Evolutionary conservation across 2,113 vertebrate species (phyloP).

Genomic region (Daubentonia madagascariensis): DNA sequence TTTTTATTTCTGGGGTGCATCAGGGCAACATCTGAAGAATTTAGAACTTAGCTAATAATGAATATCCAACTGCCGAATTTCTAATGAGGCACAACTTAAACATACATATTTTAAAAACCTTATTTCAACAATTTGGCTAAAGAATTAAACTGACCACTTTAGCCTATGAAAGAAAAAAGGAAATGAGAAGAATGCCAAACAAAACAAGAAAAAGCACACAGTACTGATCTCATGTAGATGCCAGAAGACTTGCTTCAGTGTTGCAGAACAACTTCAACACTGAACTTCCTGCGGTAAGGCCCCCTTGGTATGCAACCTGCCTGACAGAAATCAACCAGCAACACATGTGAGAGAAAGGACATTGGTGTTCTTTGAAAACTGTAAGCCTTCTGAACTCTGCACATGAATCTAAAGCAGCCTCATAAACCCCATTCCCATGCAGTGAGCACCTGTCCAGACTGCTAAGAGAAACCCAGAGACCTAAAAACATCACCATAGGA

Average conservation of each 20-base stretch:
- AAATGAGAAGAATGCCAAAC: background rate
- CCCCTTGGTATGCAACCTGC: accelerated
- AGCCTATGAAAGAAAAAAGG: background rate
- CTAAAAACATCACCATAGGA: background rate
- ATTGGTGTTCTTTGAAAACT: background rate
- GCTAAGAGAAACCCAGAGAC: background rate
- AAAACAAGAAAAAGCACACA: background rate
- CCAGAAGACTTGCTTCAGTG: background rate
- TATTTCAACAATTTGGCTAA: background rate
- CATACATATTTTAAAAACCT: background rate
- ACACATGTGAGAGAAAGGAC: background rate
- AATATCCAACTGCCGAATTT: background rate
- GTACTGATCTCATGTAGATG: background rate
- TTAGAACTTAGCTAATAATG: background rate
- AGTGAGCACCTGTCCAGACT: background rate
- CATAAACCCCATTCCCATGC: background rate
- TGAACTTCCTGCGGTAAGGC: background rate
- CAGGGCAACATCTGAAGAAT: background rate
- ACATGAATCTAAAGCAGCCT: background rate
- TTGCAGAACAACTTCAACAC: background rate
- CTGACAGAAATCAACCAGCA: background rate
- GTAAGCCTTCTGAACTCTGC: background rate
- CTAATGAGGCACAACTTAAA: background rate
- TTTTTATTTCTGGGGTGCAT: background rate
- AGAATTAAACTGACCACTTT: background rate